phyloP scores from a whole-genome alignment of 2,113 vertebrate genomes.

The Crotalus viridis region DNA sequence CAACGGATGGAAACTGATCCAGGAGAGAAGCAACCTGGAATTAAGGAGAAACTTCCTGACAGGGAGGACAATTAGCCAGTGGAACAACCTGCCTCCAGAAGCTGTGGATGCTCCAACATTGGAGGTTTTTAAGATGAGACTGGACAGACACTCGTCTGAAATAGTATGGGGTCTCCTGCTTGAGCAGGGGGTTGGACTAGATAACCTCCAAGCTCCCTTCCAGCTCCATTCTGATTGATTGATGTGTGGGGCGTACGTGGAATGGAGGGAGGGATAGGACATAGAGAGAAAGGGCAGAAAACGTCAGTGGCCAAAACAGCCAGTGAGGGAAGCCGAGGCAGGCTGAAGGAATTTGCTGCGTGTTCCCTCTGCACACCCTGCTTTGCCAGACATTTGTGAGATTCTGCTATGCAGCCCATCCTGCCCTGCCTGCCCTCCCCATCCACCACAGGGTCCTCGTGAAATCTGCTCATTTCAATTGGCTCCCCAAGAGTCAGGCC shows the following conservation, averaged over 20 bases:
- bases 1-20: too few relatives aligned
- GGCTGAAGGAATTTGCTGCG: neutral
- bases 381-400: neutral
- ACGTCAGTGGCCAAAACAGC: neutral
- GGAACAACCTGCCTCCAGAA: too few relatives aligned
- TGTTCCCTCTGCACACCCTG: neutral
- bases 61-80: too few relatives aligned
- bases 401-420: neutral
- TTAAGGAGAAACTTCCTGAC: too few relatives aligned
- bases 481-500: conserved; percentile 57
- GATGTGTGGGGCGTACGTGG: neutral
- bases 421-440: neutral
- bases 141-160: too few relatives aligned
- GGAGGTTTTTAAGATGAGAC: too few relatives aligned
- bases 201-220: neutral
- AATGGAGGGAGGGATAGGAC: neutral
- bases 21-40: too few relatives aligned
- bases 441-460: too few relatives aligned
- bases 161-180: too few relatives aligned
- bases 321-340: neutral
- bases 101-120: too few relatives aligned
- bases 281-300: neutral
- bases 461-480: conserved; percentile 27
- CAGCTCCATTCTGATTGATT: neutral
- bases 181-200: neutral